Conservation (phyloP, 2,888 invertebrate species). For the Trachelus stipa region DNA sequence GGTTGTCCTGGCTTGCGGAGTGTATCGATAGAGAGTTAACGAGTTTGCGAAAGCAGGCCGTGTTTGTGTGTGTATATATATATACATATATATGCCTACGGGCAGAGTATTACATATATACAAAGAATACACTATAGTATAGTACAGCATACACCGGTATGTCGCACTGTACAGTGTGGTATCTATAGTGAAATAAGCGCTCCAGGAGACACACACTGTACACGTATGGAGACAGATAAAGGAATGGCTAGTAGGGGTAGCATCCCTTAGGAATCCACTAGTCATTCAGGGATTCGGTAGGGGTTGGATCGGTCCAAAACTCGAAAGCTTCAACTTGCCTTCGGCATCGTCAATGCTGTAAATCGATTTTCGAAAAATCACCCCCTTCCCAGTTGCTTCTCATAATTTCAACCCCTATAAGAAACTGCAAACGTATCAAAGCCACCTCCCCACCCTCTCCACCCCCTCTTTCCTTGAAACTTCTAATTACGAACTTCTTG, state of each 20-base stretch:
- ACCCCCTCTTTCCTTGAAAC: slow-evolving; percentile 1
- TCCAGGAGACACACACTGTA: too few species aligned
- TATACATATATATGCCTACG: too few species aligned
- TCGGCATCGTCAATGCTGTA: too few species aligned
- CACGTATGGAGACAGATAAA: too few species aligned
- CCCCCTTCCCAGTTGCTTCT: neutral
- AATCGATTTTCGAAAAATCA: neutral
- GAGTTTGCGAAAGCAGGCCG: slow-evolving; percentile 14
- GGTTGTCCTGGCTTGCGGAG: slow-evolving; percentile 36
- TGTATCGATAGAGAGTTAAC: slow-evolving; percentile 12
- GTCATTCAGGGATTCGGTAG: neutral
- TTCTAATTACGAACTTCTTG: slow-evolving; percentile 36
- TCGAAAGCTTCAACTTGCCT: neutral
- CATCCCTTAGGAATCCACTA: too few species aligned
- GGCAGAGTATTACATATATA: too few species aligned
- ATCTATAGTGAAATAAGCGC: too few species aligned
- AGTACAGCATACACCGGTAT: too few species aligned
- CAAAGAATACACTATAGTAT: too few species aligned
- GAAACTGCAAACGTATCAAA: neutral
- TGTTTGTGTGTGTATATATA: neutral
- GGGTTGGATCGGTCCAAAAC: neutral
- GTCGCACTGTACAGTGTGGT: too few species aligned
- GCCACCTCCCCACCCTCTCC: neutral
- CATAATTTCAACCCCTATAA: neutral
- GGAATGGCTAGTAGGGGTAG: too few species aligned